Evolutionary conservation across 2,113 vertebrate genomes (phyloP), one percentile per base, ranked within the genome.

Genomic region (Ramphastos sulfuratus): DNA sequence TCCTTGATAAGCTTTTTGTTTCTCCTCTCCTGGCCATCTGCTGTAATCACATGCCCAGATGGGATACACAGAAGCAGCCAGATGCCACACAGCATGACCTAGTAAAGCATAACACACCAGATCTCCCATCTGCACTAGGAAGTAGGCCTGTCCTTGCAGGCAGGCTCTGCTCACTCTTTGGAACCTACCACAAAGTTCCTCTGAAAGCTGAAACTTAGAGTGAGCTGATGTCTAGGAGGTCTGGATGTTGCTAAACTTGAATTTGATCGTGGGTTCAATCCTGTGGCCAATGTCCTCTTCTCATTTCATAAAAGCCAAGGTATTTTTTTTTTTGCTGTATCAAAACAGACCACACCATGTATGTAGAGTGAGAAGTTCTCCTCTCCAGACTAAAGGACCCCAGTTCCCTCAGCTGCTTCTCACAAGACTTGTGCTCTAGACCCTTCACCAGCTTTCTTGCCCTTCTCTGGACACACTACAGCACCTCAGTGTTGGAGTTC

Each of bases 221-320:
- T 5, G 39, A 65, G 67, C 33, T 24, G 0, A 23, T 30, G 17
- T 7, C 58, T 46, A 0, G 33, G 61, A 18, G 6, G 0, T 8
- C 6, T 4, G 66, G 60, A 50, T 55, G 30, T 14, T 37, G 37
- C 21, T 18, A 33, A 76, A 25, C 18, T 39, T 46, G 52, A 59
- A 31, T 15, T 70, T 42, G 27, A 52, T 58, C 3, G 2, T 4
- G 12, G 37, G 18, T 59, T 70, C 55, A 14, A 2, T 23, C 60
- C 39, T 37, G 4, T 2, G 3, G 13, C 33, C 21, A 16, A 7
- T 52, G 15, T 13, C 69, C 67, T 48, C 6, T 54, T 80, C 35
- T 79, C 42, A 16, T 67, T 24, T 73, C 44, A 5, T 14, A 37
- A 65, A n/a, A 82, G 35, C 24, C 67, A 28, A 55, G 15, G 13